These are phyloP conservation scores for Notarius lentiginosus DNA, from an alignment of 2,113 vertebrate species.

Conservation along the genomic window DNA sequence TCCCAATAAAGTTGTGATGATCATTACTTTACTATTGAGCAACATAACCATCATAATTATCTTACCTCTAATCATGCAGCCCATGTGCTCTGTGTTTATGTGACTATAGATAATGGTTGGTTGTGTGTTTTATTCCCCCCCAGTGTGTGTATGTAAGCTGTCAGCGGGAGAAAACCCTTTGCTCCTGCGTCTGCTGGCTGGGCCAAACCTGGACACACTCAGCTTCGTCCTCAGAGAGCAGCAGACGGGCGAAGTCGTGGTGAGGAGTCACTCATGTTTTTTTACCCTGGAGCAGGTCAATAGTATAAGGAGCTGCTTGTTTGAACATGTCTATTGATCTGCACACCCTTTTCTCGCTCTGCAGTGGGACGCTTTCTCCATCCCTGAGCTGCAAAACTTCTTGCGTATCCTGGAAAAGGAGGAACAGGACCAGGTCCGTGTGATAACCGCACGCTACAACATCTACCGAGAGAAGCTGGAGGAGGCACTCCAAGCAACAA, in stretches of 20 bases:
- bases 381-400: slow-evolving; percentile 95
- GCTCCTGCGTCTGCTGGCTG: slow-evolving; percentile 88
- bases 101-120: neutral
- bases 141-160: slow-evolving; percentile 92
- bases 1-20: neutral
- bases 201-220: slow-evolving; percentile 83
- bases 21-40: neutral
- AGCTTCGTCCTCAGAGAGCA: slow-evolving; percentile 93
- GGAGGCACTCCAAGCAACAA: slow-evolving; percentile 75
- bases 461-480: slow-evolving; percentile 85
- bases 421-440: slow-evolving; percentile 84
- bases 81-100: neutral
- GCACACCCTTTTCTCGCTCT: neutral
- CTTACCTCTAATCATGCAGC: neutral
- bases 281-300: neutral
- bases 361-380: slow-evolving; percentile 95
- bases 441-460: slow-evolving; percentile 78
- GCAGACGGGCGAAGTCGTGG: slow-evolving; percentile 92
- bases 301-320: neutral
- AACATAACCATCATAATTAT: neutral
- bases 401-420: slow-evolving; percentile 92
- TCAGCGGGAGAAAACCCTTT: slow-evolving; percentile 87
- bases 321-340: neutral
- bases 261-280: slow-evolving; percentile 52
- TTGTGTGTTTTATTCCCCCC: slow-evolving; percentile 16